Evolutionary conservation across 2,113 vertebrate genomes (phyloP).

Genomic region (Myxocyprinus asiaticus): DNA sequence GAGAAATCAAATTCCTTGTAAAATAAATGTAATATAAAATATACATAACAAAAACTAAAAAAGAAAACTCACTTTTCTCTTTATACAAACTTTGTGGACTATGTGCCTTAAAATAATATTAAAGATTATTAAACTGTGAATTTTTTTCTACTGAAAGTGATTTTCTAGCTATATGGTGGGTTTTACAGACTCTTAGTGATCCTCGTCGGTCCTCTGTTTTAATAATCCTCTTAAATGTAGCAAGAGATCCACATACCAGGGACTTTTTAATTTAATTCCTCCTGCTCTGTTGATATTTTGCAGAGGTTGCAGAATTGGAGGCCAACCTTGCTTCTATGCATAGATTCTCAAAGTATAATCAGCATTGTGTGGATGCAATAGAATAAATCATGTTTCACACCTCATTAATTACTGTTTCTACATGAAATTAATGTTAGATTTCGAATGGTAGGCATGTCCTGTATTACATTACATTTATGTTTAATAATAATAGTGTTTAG

Average conservation of each 20-base stretch:
- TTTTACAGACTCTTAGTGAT: not conserved
- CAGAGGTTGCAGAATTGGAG: constrained; percentile 1
- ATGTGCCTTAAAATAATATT: no score
- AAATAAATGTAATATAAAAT: no score
- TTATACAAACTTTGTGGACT: no score
- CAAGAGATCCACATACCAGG: not conserved
- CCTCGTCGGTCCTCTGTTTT: not conserved
- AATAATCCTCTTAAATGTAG: not conserved
- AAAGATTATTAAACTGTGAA: not conserved
- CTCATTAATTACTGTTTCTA: constrained; percentile 8
- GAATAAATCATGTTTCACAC: constrained; percentile 19
- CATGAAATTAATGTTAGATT: not conserved
- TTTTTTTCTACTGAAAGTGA: not conserved
- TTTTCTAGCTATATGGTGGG: not conserved
- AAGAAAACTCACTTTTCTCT: no score
- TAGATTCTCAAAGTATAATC: constrained; percentile 3
- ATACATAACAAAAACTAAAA: no score
- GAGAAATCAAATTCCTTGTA: no score
- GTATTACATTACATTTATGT: no score
- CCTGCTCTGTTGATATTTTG: not conserved
- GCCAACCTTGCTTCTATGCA: not conserved
- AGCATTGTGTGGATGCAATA: constrained; percentile 3
- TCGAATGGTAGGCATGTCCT: no score
- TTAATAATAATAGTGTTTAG: no score
- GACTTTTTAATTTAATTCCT: not conserved